Percentiles rank a stretch among this genome's conserved stretches.
phyloP scores from a whole-genome alignment of 1,140 invertebrate genomes.

The Coenobita brevimanus region DNA sequence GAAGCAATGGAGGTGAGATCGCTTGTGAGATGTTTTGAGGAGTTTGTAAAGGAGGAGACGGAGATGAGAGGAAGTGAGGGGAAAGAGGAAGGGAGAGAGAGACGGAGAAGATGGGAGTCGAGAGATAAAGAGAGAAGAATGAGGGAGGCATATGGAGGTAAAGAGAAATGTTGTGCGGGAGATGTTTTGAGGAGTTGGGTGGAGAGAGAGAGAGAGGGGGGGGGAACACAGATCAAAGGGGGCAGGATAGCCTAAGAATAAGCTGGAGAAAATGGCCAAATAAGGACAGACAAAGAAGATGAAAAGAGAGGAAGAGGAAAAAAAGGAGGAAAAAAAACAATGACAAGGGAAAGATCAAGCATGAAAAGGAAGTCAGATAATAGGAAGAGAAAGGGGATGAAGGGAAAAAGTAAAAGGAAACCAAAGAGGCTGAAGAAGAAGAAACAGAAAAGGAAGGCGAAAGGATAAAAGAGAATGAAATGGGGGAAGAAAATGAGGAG shows the following conservation, averaged over 20 bases:
- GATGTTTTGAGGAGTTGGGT: too few relatives aligned
- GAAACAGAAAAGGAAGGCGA: not conserved
- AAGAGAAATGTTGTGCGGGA: too few relatives aligned
- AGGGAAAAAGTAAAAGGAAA: not conserved
- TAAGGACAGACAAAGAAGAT: too few relatives aligned
- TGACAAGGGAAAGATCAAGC: not conserved
- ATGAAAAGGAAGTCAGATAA: not conserved
- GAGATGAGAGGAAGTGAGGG: too few relatives aligned
- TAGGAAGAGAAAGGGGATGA: not conserved
- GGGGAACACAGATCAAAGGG: not conserved
- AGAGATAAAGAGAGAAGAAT: too few relatives aligned
- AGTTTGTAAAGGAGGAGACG: too few relatives aligned
- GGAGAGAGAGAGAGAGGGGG: not conserved
- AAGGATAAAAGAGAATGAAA: too few relatives aligned
- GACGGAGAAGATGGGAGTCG: too few relatives aligned
- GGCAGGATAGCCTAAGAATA: not conserved
- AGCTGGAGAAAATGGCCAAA: not conserved
- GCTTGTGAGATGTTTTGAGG: too few relatives aligned
- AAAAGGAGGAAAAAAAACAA: conserved; percentile 1
- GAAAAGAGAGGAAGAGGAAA: not conserved
- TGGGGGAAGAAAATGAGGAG: not conserved
- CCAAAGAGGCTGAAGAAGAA: not conserved
- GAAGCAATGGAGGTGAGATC: too few relatives aligned
- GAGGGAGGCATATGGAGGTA: too few relatives aligned
- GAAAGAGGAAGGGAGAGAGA: too few relatives aligned